Evolutionary conservation across 2,113 vertebrate species (phyloP), one percentile per base, ranked within the genome.

Genomic region (Siniperca knerii): DNA sequence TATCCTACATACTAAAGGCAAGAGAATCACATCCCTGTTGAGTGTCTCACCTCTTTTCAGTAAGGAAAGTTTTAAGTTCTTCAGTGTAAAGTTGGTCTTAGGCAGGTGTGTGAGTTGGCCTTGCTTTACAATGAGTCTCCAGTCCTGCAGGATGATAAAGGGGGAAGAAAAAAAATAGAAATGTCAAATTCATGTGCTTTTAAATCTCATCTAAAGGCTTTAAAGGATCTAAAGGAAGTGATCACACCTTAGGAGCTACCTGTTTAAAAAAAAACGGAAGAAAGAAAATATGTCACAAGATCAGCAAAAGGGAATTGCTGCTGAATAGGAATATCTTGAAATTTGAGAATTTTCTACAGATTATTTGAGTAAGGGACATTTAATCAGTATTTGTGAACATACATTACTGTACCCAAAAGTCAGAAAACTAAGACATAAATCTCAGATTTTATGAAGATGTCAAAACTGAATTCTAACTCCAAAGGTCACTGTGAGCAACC

Each of bases 131-230:
- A 62, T 55, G 21, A 33, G 23, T 68, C 44, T 80, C 40, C 35
- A 44, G 16, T 69, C 48, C 37, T 52, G 66, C 61, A 21, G 40
- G 33, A 46, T 18, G 52, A 73, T 55, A 21, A 44, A 8, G 33
- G 20, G 50, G 72, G 54, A 71, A 46, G 48, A 64, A 48, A 37
- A 44, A 37, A 58, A 74, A 73, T 52, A 48, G 42, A 71, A 72
- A 74, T 82, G 71, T 81, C 69, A 72, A 57, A 81, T 52, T 81
- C 54, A 71, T 73, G 66, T 66, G 29, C 35, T 70, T 79, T 71
- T 77, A 50, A 82, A 75, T 85, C 65, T 65, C 48, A 57, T 68
- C 52, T 23, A 44, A 21, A 65, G 50, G 46, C 66, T 71, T 81
- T 81, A 58, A 64, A 71, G 58, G 79, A 79, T 29, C 29, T 29